These are phyloP conservation scores for Girardinus metallicus DNA, from an alignment of 2,797 vertebrate species.

Conservation along the genomic window DNA sequence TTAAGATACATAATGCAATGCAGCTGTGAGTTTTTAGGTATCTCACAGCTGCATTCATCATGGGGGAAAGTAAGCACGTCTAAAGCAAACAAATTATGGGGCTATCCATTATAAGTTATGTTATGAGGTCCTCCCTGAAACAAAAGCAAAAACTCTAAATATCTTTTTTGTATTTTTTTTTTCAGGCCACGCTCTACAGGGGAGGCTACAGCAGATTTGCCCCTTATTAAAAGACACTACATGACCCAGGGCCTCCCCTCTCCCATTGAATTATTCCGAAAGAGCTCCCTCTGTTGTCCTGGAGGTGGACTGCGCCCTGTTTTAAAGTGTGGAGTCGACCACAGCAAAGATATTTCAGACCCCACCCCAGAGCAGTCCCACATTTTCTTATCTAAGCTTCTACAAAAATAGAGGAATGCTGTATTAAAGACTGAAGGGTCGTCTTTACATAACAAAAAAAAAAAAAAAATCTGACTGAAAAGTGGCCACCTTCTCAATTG, in stretches of 20 bases:
- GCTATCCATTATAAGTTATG: background rate
- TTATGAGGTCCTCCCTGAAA: background rate
- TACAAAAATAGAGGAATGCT: conserved; percentile 81
- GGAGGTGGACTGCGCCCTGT: conserved; percentile 74
- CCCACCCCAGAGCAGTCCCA: conserved; percentile 70
- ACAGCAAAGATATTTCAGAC: conserved; percentile 71
- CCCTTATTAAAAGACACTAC: conserved; percentile 89
- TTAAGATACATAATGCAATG: too few relatives aligned
- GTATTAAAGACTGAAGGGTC: conserved; percentile 76
- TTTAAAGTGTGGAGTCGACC: conserved; percentile 63
- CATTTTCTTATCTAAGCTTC: conserved; percentile 75
- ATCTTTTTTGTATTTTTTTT: conserved; percentile 41
- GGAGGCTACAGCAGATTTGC: conserved; percentile 99
- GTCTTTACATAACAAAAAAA: conserved; percentile 58
- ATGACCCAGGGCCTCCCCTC: conserved; percentile 71
- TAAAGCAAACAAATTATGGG: background rate
- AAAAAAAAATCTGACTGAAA: conserved; percentile 53
- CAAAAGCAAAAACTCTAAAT: background rate
- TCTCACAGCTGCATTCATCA: background rate
- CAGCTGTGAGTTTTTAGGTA: too few relatives aligned
- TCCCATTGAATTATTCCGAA: conserved; percentile 71
- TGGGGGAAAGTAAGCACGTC: background rate
- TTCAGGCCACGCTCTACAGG: conserved; percentile 97
- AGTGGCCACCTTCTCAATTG: conserved; percentile 69
- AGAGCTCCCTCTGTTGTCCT: conserved; percentile 76